Base-by-base conservation (phyloP, 1,140 invertebrate species). In the Nymphalis io region DNA sequence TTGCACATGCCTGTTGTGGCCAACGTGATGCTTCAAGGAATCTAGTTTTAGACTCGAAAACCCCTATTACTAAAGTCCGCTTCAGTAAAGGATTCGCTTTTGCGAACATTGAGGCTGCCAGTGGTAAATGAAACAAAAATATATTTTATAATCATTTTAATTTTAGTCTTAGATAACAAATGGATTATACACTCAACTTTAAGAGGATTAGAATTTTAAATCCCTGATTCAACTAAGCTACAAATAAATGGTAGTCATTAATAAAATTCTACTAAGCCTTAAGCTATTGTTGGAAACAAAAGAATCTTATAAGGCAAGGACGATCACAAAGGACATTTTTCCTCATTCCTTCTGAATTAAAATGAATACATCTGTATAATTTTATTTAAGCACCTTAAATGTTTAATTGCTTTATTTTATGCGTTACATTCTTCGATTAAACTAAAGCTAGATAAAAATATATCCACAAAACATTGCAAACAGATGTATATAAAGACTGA, bases 61-160 rank as follows among this genome's bases (percentile, higher is more conserved):
- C 94, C 72, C 94, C 95, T 8, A 95, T 96, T 75, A 96, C 96
- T 1, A 95, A 95, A 84, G 95, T 96, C 46, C 93, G 94, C 23
- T 95, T 97, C 71, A 95, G 94, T 71, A 97, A 97, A 86, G 96
- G 96, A 2, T 97, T 97, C 80, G 95, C 96, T 0, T 97, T 97
- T 81, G 95, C 96, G 13, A 96, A 96, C 78, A 93, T 95, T 53
- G 94, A 96, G 73, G 95, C 96, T 0, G 96, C 96, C 3, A 94
- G 92, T 66, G 92, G 92, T 92, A 81, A 84, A 23, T 23, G n/a
- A 13, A 65, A 58, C 0, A n/a, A 42, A 0, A 38, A 23, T 21
- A 46, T n/a, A n/a, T n/a, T n/a, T n/a, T n/a, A n/a, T n/a, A n/a
- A n/a, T n/a, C n/a, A n/a, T n/a, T n/a, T n/a, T n/a, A n/a, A n/a